These are phyloP conservation scores for Teleogryllus oceanicus DNA, from an alignment of 2,888 invertebrate genomes.

Conservation along the genomic window DNA sequence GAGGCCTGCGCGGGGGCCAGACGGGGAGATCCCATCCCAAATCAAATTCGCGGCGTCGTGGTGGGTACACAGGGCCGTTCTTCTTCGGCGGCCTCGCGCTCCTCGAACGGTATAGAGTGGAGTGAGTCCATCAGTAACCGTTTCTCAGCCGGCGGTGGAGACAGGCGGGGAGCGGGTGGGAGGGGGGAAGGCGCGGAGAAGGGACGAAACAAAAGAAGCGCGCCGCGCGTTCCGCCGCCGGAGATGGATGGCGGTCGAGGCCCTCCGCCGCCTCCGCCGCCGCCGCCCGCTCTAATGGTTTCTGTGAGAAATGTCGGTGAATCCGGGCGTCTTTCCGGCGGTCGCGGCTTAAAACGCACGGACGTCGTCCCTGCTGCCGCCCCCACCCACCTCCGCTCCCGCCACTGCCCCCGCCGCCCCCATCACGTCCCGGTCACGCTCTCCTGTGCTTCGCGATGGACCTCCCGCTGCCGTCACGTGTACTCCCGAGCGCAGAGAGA, in stretches of 20 bases:
- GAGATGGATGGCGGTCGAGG: constrained; percentile 18
- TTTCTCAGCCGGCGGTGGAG: background rate
- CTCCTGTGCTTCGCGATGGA: background rate
- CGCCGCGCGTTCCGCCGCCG: constrained; percentile 1
- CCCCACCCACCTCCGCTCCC: background rate
- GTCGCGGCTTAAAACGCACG: constrained; percentile 3
- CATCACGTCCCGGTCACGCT: background rate
- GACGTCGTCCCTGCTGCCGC: background rate
- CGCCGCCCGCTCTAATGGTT: constrained; percentile 1
- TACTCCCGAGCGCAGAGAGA: too few relatives aligned
- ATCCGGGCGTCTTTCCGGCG: constrained; percentile 9
- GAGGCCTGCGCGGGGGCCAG: too few relatives aligned
- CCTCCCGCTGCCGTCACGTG: too few relatives aligned
- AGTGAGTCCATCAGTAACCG: constrained; percentile 18
- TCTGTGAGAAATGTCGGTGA: constrained; percentile 7
- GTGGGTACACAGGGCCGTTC: background rate
- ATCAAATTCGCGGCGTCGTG: background rate
- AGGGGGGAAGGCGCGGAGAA: background rate
- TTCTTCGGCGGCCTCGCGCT: background rate
- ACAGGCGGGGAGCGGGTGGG: background rate
- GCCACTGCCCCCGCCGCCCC: background rate
- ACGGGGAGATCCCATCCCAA: background rate
- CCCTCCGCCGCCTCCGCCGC: background rate
- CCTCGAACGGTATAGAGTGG: background rate
- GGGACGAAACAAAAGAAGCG: constrained; percentile 7